phyloP scores from a whole-genome alignment of 2,113 vertebrate genomes.

The Lagopus muta region DNA sequence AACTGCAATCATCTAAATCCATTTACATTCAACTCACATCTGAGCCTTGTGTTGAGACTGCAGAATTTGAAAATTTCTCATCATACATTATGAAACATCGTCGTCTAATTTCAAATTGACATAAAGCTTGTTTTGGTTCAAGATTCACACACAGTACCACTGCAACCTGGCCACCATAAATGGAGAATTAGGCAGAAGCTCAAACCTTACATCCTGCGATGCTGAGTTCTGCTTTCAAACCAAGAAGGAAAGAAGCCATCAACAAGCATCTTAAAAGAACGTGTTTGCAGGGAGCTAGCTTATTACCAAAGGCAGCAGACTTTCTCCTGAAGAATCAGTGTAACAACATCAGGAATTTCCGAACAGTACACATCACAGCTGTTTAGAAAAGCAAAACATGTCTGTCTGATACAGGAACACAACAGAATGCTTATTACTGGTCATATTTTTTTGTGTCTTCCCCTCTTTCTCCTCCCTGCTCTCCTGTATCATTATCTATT shows the following conservation, averaged over 20 bases:
- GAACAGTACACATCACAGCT: background rate
- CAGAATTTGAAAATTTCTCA: constrained; percentile 20
- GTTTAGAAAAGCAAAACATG: background rate
- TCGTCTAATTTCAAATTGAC: constrained; percentile 5
- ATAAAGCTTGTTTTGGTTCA: background rate
- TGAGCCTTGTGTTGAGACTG: background rate
- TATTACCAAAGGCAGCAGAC: background rate
- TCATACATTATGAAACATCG: background rate
- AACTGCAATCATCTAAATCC: constrained; percentile 35
- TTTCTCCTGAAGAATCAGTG: background rate
- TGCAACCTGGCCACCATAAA: background rate
- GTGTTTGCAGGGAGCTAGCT: background rate
- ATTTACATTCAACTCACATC: constrained; percentile 56
- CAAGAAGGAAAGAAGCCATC: background rate
- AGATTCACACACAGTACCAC: background rate
- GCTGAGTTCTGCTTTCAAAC: background rate
- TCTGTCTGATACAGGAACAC: background rate
- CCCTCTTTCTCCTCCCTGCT: background rate
- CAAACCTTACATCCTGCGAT: background rate
- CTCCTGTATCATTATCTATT: background rate
- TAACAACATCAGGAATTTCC: background rate
- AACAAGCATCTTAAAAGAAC: background rate
- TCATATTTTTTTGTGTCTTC: background rate
- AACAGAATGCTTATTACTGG: background rate
- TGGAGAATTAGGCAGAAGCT: background rate